Base-by-base conservation (phyloP, 2,113 vertebrate genomes). In the Sprattus sprattus region DNA sequence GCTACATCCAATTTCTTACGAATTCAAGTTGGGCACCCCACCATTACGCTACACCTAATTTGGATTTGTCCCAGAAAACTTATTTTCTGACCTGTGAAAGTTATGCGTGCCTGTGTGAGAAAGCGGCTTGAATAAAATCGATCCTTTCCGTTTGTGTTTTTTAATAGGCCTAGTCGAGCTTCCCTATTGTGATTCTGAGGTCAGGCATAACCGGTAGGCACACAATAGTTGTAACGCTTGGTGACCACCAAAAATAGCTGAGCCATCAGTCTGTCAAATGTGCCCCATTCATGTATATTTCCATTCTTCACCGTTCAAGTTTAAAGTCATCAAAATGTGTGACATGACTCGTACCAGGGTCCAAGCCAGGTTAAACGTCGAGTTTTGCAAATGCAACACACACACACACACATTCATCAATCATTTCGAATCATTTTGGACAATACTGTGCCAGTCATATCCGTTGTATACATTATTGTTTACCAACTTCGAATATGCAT, bases 181-280 rank as follows among this genome's bases (percentile, higher is more conserved):
- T 88, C 85, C 75, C 87, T 85, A 83, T 88, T 90, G 89, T 88
- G 81, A 84, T 81, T 85, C 83, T 81, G 87, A 81, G 85, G 82
- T 88, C 89, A 89, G 85, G 87, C 89, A 85, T 85, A 88, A 86
- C 81, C 67, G 85, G 84, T 82, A 83, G 28, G n/a, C 10, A 71
- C 78, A 88, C 89, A 89, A 89, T 85, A 82, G 86, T 45, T 80
- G 80, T 83, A 84, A 88, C 86, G 87, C 86, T 87, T 78, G 39
- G 85, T 89, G 86, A 88, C 82, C 89, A 86, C 22, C 84, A 57
- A 86, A 81, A 87, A 87, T 84, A 20, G 86, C 67, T 57, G 75
- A 85, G 78, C 49, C 57, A 71, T 71, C 84, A 75, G 57, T 83
- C 84, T 64, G 84, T 85, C 83, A 85, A 84, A 83, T 22, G 47